These are phyloP conservation scores for Pelodytes ibericus DNA, from an alignment of 2,797 vertebrate species.

Conservation along the genomic window DNA sequence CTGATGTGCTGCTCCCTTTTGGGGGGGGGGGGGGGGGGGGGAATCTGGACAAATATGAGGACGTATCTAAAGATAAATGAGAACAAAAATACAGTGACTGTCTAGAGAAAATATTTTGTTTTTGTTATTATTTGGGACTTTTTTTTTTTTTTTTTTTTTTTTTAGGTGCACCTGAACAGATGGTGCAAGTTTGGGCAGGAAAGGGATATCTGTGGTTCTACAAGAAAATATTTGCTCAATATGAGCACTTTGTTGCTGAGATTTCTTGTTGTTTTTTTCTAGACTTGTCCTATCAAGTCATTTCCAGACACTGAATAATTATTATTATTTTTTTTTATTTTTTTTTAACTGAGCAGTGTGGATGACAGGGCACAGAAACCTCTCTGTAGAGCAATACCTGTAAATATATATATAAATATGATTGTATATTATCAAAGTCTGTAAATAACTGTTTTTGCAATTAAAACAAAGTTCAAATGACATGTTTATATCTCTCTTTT, in stretches of 20 bases:
- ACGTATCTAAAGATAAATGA: background rate
- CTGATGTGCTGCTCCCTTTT: no score
- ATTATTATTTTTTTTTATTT: background rate
- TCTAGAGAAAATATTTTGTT: no score
- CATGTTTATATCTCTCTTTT: no score
- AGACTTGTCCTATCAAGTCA: background rate
- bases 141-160: no score
- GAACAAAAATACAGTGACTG: background rate
- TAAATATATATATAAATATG: background rate
- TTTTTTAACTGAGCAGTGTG: background rate
- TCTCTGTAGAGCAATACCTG: no score
- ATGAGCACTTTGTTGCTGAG: background rate
- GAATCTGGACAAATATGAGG: background rate
- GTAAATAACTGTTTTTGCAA: no score
- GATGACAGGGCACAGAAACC: no score
- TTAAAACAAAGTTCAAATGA: no score
- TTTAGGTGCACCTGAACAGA: no score
- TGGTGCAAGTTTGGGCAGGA: no score
- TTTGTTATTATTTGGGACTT: no score
- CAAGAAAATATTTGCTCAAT: slow-evolving; percentile 36
- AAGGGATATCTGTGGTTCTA: background rate
- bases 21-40: no score
- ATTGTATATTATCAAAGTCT: background rate
- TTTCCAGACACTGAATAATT: background rate
- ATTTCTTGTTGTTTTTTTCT: background rate